Evolutionary conservation across 2,797 vertebrate species (phyloP), one percentile per base, ranked within the genome.

Genomic region (Tinamus major): DNA sequence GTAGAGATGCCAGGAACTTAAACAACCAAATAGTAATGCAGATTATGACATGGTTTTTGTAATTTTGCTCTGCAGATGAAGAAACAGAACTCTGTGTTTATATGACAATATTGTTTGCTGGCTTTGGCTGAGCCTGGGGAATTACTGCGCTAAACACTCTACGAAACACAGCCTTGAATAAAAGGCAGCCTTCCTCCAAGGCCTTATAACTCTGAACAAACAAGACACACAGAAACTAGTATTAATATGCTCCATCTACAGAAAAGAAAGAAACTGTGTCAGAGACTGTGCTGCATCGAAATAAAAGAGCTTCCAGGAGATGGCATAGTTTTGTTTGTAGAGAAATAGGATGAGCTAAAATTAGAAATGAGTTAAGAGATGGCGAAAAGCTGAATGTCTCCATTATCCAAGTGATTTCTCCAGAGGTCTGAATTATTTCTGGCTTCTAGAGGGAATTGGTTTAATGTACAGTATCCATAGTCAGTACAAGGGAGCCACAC

Each of bases 281-380:
- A 88, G 85, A 79, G 13, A 16, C 63, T 76, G 51, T 63, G 74
- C 67, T 77, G 51, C 78, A 74, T 58, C 35, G n/a, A 62, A 86
- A 96, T 79, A 8, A 24, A 67, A 90, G 86, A 61, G 64, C 33
- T 91, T 96, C 51, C 71, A 74, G 83, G 63, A 86, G 29, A n/a
- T 42, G 67, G 56, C 29, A n/a, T 15, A 27, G 37, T 63, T 94
- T 85, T 70, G 51, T 67, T 88, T 78, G 70, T 15, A 62, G 48
- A 90, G 63, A 92, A 81, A 84, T 1, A 48, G 74, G 9, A 16
- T 70, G 49, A 95, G 83, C 27, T 88, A 91, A 88, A 94, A 69
- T 91, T 49, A 62, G 68, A 90, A 63, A 61, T 33, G 81, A 95
- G 93, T 91, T 77, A 85, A 77, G 85, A 93, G 64, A 91, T 71